These are phyloP conservation scores for Sinocyclocheilus maitianheensis DNA, from an alignment of 2,113 vertebrate species.

Conservation along the genomic window DNA sequence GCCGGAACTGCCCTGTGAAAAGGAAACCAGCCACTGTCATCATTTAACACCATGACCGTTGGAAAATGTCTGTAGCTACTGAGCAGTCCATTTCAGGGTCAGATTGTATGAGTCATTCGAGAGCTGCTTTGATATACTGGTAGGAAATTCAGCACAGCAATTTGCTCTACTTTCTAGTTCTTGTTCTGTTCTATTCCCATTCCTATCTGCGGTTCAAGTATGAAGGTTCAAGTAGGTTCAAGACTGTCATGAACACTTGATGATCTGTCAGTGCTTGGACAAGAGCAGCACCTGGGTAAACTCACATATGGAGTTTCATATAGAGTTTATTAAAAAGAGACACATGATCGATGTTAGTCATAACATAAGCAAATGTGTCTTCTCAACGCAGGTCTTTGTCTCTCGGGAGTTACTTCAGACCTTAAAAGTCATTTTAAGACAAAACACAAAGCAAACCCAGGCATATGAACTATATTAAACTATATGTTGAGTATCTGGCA, in stretches of 20 bases:
- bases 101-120: background rate
- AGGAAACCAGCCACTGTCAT: conserved; percentile 8
- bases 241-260: conserved; percentile 2
- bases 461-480: conserved; percentile 5
- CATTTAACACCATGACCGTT: conserved; percentile 24
- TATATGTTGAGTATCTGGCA: background rate
- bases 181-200: background rate
- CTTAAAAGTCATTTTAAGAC: conserved; percentile 8
- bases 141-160: background rate
- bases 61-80: background rate
- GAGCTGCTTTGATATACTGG: conserved; percentile 9
- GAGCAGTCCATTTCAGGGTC: background rate
- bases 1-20: background rate
- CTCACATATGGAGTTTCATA: background rate
- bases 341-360: conserved; percentile 23
- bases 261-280: background rate
- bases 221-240: conserved; percentile 4
- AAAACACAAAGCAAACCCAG: background rate
- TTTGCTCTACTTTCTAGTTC: background rate
- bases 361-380: conserved; percentile 22
- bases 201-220: background rate
- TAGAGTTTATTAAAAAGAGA: conserved; percentile 22
- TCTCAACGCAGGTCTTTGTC: background rate
- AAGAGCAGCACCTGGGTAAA: background rate
- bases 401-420: conserved; percentile 17